Evolutionary conservation across 2,113 vertebrate genomes (phyloP).

Genomic region (Cygnus atratus): DNA sequence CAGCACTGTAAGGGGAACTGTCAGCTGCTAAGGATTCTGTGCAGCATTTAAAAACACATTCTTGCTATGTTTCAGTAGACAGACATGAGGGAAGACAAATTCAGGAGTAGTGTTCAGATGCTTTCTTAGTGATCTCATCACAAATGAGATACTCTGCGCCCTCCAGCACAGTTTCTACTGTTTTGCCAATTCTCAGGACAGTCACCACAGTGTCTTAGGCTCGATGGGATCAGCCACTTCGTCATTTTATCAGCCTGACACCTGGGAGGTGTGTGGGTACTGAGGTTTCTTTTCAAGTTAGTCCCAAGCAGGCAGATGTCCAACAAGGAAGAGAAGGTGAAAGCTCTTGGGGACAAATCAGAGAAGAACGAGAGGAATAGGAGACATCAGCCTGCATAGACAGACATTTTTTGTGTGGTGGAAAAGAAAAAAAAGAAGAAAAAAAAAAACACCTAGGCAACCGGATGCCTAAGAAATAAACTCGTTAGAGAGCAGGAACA

Average conservation of each 20-base stretch:
- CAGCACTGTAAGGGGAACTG: background rate
- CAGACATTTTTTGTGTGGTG: background rate
- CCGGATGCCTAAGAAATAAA: background rate
- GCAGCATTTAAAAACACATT: background rate
- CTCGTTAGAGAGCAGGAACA: background rate
- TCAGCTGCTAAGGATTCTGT: background rate
- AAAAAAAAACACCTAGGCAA: background rate
- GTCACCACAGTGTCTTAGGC: background rate
- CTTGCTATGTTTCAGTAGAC: background rate
- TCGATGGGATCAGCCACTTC: background rate
- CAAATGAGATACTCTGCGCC: background rate
- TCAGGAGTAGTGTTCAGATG: background rate
- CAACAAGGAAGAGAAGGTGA: background rate
- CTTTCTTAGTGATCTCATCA: background rate
- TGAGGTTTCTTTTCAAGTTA: background rate
- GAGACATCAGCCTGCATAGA: background rate
- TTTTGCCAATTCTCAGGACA: background rate
- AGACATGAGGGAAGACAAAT: background rate
- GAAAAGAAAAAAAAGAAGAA: background rate
- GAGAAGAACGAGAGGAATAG: background rate
- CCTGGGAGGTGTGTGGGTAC: background rate
- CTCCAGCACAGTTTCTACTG: background rate
- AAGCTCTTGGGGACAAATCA: background rate
- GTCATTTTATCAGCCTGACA: background rate
- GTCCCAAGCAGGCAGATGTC: background rate